Evolutionary conservation across 2,113 vertebrate genomes (phyloP).

Genomic region (Elaphurus davidianus): DNA sequence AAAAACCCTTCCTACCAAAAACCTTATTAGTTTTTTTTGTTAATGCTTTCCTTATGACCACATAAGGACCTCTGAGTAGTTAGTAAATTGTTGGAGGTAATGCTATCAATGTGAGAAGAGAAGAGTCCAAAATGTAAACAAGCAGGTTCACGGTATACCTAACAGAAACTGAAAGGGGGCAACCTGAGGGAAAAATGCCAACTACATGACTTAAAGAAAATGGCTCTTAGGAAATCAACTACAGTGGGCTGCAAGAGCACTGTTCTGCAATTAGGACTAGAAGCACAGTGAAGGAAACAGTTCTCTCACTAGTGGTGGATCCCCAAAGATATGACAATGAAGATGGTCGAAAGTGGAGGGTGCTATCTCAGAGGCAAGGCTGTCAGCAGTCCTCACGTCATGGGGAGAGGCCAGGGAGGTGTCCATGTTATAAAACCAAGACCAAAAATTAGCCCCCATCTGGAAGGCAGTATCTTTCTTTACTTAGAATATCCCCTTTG

Average conservation of each 20-base stretch:
- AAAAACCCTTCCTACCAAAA: not conserved
- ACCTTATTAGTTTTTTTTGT: not conserved
- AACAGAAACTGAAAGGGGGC: not conserved
- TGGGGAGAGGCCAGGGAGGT: not conserved
- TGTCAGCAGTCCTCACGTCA: not conserved
- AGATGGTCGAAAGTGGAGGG: rapidly evolving
- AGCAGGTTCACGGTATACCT: not conserved
- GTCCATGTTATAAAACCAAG: not conserved
- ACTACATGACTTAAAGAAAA: not conserved
- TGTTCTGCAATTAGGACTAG: not conserved
- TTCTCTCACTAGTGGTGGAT: not conserved
- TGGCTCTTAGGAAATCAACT: not conserved
- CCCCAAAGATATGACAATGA: not conserved
- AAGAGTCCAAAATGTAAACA: not conserved
- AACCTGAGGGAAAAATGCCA: not conserved
- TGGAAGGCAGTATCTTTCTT: not conserved
- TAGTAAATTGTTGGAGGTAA: not conserved
- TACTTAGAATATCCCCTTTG: not conserved
- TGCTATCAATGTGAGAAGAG: not conserved
- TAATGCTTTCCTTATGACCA: not conserved
- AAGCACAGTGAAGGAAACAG: not conserved
- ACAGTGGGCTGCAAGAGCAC: not conserved
- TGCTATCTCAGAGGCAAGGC: too few species aligned
- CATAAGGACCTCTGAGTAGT: not conserved
- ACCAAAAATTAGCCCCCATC: not conserved